phyloP scores from a whole-genome alignment of 1,140 invertebrate genomes.

The Plectus sambesii region DNA sequence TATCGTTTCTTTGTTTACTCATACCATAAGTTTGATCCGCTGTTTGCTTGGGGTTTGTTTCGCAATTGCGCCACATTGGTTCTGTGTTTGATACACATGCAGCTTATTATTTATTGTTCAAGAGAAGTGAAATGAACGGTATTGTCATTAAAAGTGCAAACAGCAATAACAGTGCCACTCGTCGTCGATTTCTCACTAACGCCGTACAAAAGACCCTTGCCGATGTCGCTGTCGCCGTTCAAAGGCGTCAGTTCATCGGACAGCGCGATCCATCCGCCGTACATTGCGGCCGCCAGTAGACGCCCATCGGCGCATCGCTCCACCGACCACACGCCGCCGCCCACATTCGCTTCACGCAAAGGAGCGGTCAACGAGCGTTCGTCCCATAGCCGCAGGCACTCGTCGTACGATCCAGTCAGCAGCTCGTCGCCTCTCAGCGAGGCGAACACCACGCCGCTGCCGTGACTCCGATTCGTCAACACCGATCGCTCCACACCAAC shows the following conservation, averaged over 20 bases:
- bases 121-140: constrained; percentile 7
- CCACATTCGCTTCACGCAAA: constrained; percentile 15
- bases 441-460: constrained; percentile 20
- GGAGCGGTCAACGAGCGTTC: constrained; percentile 1
- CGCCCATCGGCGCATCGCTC: background rate
- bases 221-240: constrained; percentile 11
- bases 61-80: too few relatives aligned
- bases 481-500: background rate
- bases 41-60: too few relatives aligned
- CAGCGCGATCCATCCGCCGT: constrained; percentile 20
- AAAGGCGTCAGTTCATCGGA: constrained; percentile 7
- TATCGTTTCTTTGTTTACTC: constrained; percentile 27
- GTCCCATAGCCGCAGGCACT: constrained; percentile 14
- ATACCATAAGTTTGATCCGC: constrained; percentile 28
- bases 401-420: constrained; percentile 17
- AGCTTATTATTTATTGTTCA: constrained; percentile 11
- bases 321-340: constrained; percentile 21
- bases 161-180: constrained; percentile 14
- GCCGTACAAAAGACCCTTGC: constrained; percentile 21
- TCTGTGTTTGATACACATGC: constrained; percentile 7
- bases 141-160: constrained; percentile 23
- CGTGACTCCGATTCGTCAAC: constrained; percentile 18
- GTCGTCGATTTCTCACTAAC: constrained; percentile 4
- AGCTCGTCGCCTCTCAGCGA: constrained; percentile 3
- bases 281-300: constrained; percentile 18